Evolutionary conservation across 2,797 vertebrate species (phyloP).

Genomic region (Chloroceryle amazona): DNA sequence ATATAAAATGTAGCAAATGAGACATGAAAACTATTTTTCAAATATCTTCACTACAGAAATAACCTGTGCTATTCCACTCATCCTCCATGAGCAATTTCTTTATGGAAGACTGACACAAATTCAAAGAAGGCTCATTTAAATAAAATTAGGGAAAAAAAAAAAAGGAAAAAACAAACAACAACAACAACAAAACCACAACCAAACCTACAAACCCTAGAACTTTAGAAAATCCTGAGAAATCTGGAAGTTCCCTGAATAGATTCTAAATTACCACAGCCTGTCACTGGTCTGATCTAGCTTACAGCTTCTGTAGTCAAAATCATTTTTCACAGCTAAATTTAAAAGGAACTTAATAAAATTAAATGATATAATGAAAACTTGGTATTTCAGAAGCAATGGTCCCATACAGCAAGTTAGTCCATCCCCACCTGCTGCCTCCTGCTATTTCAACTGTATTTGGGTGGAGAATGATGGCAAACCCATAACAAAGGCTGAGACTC

Average conservation of each 20-base stretch:
- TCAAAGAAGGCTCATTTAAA: neutral
- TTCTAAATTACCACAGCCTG: neutral
- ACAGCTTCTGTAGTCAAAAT: neutral
- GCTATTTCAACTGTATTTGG: neutral
- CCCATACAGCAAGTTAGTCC: neutral
- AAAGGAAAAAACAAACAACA: too few relatives aligned
- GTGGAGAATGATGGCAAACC: neutral
- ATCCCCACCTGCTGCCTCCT: neutral
- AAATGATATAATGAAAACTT: neutral
- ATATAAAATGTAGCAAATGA: neutral
- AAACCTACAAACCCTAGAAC: neutral
- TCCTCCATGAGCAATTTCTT: neutral
- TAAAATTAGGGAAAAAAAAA: too few relatives aligned
- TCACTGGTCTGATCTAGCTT: neutral
- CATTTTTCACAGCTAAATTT: neutral
- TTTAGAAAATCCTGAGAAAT: neutral
- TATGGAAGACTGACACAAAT: neutral
- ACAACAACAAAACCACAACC: accelerated
- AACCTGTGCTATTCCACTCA: neutral
- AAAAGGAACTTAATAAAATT: neutral
- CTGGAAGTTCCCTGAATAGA: neutral
- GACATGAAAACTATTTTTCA: neutral
- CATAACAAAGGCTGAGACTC: neutral
- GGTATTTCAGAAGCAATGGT: neutral
- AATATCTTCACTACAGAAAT: neutral